These are phyloP conservation scores for Eulimnadia texana DNA, from an alignment of 1,140 invertebrate genomes.

Conservation along the genomic window DNA sequence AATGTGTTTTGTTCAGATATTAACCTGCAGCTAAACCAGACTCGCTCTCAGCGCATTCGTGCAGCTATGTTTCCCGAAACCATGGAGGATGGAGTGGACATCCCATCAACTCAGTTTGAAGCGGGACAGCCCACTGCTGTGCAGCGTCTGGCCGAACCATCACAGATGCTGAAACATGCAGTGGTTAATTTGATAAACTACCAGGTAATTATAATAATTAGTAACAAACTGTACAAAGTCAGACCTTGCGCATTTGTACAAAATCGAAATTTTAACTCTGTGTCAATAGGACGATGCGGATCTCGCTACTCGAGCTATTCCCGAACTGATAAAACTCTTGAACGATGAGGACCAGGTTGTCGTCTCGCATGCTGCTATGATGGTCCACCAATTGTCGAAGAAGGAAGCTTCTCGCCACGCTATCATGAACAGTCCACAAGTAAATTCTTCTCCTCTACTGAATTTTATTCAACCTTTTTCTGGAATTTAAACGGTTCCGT, in stretches of 20 bases:
- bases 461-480: too few species aligned
- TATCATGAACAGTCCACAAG: slow-evolving; percentile 89
- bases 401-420: slow-evolving; percentile 96
- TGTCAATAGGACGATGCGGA: slow-evolving; percentile 74
- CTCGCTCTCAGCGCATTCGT: slow-evolving; percentile 84
- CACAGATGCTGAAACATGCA: slow-evolving; percentile 91
- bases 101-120: slow-evolving; percentile 90
- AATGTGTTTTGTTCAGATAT: too few species aligned
- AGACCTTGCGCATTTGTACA: background rate
- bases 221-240: background rate
- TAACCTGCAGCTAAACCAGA: slow-evolving; percentile 90
- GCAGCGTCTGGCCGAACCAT: slow-evolving; percentile 85
- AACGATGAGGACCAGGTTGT: slow-evolving; percentile 98
- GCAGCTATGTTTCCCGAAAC: slow-evolving; percentile 98
- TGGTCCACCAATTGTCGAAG: slow-evolving; percentile 96
- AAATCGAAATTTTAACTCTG: too few species aligned
- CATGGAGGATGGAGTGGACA: slow-evolving; percentile 88
- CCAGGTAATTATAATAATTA: slow-evolving; percentile 55
- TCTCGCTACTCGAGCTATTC: slow-evolving; percentile 91
- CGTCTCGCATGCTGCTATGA: slow-evolving; percentile 94
- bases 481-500: too few species aligned
- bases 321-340: slow-evolving; percentile 93
- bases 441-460: too few species aligned
- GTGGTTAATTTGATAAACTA: slow-evolving; percentile 98
- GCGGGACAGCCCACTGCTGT: slow-evolving; percentile 88